Conservation (phyloP, 1,140 invertebrate species). For the Bathynomus jamesi region DNA sequence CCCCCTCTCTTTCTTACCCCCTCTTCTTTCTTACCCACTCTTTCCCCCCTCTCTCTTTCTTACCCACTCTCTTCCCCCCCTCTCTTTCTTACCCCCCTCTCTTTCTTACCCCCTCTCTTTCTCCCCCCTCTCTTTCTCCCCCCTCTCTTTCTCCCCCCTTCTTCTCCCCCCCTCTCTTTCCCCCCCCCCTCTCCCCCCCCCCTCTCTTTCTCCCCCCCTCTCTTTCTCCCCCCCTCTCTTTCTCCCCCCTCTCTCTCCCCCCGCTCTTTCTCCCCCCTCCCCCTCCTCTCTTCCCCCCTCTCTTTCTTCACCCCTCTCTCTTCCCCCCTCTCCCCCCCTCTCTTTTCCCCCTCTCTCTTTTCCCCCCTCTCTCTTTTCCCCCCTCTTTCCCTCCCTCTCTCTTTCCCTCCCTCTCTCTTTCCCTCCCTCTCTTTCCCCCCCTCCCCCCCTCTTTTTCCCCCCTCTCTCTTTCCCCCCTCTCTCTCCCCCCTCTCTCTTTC, state of each 20-base stretch:
- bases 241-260: not conserved
- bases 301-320: not conserved
- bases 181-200: not conserved
- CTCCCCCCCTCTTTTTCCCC: not conserved
- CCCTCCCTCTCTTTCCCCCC: not conserved
- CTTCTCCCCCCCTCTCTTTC: not conserved
- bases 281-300: not conserved
- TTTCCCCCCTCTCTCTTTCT: not conserved
- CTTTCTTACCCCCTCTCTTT: not conserved
- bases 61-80: not conserved
- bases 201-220: not conserved
- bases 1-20: constrained; percentile 2
- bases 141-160: not conserved
- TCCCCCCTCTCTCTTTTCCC: not conserved
- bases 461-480: not conserved
- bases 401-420: not conserved
- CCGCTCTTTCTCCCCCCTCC: not conserved
- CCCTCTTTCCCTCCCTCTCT: constrained; percentile 5
- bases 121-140: not conserved
- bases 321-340: not conserved
- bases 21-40: not conserved
- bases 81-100: too few relatives aligned
- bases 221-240: not conserved
- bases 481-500: too few relatives aligned
- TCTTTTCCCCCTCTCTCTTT: not conserved